Percentiles rank a stretch among this genome's conserved stretches.
phyloP scores from a whole-genome alignment of 2,797 vertebrate genomes.

The Scomberomorus guttatus region DNA sequence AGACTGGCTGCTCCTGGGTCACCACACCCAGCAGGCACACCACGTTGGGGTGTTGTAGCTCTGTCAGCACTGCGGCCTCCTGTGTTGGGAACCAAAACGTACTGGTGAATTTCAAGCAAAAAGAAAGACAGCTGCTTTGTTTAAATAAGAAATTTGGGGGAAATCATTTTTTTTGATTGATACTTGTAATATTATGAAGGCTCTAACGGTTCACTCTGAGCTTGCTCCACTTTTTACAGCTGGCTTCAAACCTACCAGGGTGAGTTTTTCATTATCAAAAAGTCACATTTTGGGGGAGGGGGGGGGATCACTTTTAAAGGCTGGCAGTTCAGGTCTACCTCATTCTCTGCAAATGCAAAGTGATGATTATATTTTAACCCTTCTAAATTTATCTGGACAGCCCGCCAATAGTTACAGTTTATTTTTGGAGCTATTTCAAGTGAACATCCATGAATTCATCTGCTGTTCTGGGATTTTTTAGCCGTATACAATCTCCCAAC shows the following conservation, averaged over 20 bases:
- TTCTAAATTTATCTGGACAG: conserved; percentile 39
- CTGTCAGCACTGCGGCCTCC: conserved; percentile 92
- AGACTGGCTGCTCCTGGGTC: conserved; percentile 96
- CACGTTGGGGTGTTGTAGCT: conserved; percentile 95
- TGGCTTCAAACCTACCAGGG: too few relatives aligned
- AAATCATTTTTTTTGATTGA: neutral
- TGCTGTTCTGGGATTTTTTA: conserved; percentile 27
- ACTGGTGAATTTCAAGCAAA: neutral
- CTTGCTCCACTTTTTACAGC: too few relatives aligned
- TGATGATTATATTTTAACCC: conserved; percentile 30
- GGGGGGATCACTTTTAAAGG: neutral
- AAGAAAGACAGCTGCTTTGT: neutral
- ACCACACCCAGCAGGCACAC: conserved; percentile 96
- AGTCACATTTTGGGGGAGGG: neutral
- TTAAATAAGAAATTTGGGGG: neutral
- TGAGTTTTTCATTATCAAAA: neutral
- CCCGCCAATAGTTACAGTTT: conserved; percentile 28
- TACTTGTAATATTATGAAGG: too few relatives aligned
- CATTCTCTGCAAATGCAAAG: conserved; percentile 26
- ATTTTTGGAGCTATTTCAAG: conserved; percentile 55
- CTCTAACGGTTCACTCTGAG: too few relatives aligned
- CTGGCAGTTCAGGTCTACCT: too few relatives aligned
- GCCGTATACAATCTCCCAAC: conserved; percentile 17
- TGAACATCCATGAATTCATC: conserved; percentile 12
- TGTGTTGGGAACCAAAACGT: conserved; percentile 19